A percentile compares a stretch with the other conserved stretches of the same genome.
These are phyloP conservation scores for Petrosia ficiformis DNA, from an alignment of 37 sponge, comb jelly and placozoan genomes.

Conservation along the genomic window DNA sequence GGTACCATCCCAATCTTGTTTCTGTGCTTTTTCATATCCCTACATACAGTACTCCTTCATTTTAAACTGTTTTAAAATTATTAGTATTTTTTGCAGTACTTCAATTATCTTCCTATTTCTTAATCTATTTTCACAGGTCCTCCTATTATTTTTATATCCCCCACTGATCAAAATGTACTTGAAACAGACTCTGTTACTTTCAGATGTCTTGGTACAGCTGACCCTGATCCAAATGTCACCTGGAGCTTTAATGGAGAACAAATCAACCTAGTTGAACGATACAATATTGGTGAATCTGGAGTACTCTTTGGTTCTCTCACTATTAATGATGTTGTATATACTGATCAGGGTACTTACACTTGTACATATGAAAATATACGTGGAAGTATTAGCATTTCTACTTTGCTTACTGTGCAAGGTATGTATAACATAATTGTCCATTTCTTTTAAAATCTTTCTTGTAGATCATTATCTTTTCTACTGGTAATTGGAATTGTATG, in stretches of 20 bases:
- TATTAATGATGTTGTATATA: background rate
- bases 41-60: background rate
- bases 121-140: background rate
- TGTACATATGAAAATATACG: slow-evolving; percentile 2
- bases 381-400: background rate
- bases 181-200: background rate
- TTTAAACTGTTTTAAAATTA: background rate
- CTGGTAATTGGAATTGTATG: too few relatives aligned
- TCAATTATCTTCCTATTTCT: background rate
- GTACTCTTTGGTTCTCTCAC: background rate
- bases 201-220: background rate
- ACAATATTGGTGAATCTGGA: background rate
- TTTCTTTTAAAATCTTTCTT: too few relatives aligned
- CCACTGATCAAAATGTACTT: background rate
- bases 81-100: background rate
- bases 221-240: background rate
- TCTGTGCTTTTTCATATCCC: too few relatives aligned
- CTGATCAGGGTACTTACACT: background rate
- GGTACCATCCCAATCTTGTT: background rate
- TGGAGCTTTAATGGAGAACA: background rate
- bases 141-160: background rate
- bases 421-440: too few relatives aligned
- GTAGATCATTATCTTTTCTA: too few relatives aligned
- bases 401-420: slow-evolving; percentile 2
- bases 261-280: background rate